Percentiles rank a stretch among this genome's conserved stretches.
Conservation (phyloP, 2,888 invertebrate species). For the Mactromeris polynyma region DNA sequence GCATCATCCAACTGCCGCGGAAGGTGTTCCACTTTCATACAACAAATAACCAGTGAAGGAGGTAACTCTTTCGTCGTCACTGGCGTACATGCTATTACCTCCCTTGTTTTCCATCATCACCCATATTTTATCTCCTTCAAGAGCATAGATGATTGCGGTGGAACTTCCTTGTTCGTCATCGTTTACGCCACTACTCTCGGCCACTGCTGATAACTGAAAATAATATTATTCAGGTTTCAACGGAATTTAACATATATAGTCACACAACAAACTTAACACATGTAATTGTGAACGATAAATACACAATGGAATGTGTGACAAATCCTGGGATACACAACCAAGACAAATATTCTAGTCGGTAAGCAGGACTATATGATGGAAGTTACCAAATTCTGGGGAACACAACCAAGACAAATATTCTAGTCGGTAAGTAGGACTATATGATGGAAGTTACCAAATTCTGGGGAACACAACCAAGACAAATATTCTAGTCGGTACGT, state of each 20-base stretch:
- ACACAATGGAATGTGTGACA: not conserved
- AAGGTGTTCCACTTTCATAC: constrained; percentile 9
- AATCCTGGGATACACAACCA: too few species aligned
- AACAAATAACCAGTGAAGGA: constrained; percentile 35
- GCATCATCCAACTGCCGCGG: not conserved
- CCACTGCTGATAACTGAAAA: constrained; percentile 32
- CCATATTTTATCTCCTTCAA: constrained; percentile 24
- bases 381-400: too few species aligned
- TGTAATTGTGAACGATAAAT: not conserved
- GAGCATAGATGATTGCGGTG: constrained; percentile 19
- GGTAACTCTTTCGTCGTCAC: not conserved
- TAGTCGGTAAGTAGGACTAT: too few species aligned
- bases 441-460: too few species aligned
- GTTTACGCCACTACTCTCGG: constrained; percentile 9
- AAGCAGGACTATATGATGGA: too few species aligned
- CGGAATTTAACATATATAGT: too few species aligned
- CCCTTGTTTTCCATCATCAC: constrained; percentile 18
- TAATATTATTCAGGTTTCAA: not conserved
- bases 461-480: too few species aligned
- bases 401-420: too few species aligned
- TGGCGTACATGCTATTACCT: not conserved
- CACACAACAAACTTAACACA: not conserved
- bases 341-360: too few species aligned
- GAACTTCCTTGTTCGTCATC: constrained; percentile 38
- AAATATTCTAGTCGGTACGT: too few species aligned